These are phyloP conservation scores for Argopecten irradians DNA, from an alignment of 1,140 invertebrate genomes.

Conservation along the genomic window DNA sequence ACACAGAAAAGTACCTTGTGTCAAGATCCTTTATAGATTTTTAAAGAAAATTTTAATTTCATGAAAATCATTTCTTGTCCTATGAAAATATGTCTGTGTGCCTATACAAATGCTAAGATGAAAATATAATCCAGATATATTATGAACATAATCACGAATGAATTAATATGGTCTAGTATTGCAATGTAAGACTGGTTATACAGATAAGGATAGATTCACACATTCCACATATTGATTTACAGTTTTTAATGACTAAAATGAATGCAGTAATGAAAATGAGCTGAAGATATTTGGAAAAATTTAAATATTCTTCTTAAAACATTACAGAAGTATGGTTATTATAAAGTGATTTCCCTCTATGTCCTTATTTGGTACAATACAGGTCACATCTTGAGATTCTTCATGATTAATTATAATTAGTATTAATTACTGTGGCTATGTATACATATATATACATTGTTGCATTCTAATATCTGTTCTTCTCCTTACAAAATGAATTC, in stretches of 20 bases:
- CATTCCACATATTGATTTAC: not conserved
- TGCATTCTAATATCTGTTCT: not conserved
- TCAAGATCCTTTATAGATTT: not conserved
- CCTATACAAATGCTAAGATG: slow-evolving; percentile 6
- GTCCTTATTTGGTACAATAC: too few species aligned
- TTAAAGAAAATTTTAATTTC: not conserved
- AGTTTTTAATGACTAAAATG: not conserved
- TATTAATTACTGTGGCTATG: too few species aligned
- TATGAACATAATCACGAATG: not conserved
- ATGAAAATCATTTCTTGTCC: not conserved
- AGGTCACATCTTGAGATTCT: not conserved
- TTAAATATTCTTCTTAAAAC: too few species aligned
- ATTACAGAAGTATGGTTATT: too few species aligned
- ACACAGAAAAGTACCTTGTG: not conserved
- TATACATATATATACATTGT: not conserved
- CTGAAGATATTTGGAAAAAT: not conserved
- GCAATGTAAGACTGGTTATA: not conserved
- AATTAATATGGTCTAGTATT: not conserved
- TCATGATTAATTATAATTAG: not conserved
- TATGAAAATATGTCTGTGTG: not conserved
- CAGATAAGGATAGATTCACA: not conserved
- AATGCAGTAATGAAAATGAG: too few species aligned
- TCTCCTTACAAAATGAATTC: not conserved
- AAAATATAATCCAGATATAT: not conserved
- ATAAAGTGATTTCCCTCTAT: too few species aligned